These are phyloP conservation scores for Eubasilissa regina DNA, from an alignment of 1,140 invertebrate genomes.

Conservation along the genomic window DNA sequence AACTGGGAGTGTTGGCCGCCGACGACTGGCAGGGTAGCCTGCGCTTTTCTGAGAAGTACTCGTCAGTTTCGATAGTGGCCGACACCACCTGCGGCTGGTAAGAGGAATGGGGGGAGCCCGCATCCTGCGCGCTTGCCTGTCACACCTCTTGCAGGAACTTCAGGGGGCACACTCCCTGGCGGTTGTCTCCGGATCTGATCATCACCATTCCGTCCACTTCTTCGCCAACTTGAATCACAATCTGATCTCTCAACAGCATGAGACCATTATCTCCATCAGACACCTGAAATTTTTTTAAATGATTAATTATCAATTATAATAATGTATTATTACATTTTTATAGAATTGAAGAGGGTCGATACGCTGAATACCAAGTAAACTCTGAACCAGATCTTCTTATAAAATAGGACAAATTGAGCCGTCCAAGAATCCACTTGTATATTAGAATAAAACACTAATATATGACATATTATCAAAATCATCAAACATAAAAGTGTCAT, in stretches of 20 bases:
- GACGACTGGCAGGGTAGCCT: conserved; percentile 35
- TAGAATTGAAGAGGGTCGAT: too few relatives aligned
- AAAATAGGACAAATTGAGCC: too few relatives aligned
- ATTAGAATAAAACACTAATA: too few relatives aligned
- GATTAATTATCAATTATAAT: too few relatives aligned
- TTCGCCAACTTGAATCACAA: conserved; percentile 89
- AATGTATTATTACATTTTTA: too few relatives aligned
- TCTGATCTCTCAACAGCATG: conserved; percentile 79
- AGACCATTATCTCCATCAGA: conserved; percentile 77
- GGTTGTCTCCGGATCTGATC: conserved; percentile 90
- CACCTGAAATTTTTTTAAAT: conserved; percentile 69
- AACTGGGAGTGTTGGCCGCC: conserved; percentile 41
- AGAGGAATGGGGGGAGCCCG: conserved; percentile 27
- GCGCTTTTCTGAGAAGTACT: conserved; percentile 31
- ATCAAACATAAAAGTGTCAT: too few relatives aligned
- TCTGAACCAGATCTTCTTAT: too few relatives aligned
- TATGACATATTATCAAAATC: too few relatives aligned
- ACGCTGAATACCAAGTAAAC: too few relatives aligned
- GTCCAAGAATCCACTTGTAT: too few relatives aligned
- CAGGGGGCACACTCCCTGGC: conserved; percentile 86
- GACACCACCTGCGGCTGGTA: neutral
- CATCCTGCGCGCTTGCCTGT: conserved; percentile 67
- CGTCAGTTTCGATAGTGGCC: conserved; percentile 18
- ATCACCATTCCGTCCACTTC: conserved; percentile 94
- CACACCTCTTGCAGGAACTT: conserved; percentile 91